Conservation (phyloP, 2,113 vertebrate species). For the Jacana jacana region DNA sequence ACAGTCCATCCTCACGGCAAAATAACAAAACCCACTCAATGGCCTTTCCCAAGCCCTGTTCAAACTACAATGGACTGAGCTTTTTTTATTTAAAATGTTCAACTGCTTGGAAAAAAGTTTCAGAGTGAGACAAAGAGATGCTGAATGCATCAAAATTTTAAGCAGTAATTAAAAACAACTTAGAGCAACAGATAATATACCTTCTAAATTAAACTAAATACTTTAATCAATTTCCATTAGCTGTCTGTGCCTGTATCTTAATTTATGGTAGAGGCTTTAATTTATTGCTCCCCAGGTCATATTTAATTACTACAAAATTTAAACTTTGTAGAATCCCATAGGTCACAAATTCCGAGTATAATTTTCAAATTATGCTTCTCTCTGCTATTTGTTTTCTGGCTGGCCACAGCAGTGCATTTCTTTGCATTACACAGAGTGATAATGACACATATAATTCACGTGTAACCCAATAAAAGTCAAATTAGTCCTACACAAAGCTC, state of each 20-base stretch:
- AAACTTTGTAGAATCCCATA: neutral
- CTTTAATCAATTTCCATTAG: slow-evolving; percentile 28
- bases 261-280: neutral
- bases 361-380: neutral
- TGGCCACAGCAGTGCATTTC: neutral
- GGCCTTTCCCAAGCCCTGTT: neutral
- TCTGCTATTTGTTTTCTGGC: neutral
- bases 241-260: neutral
- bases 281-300: neutral
- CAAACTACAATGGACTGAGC: neutral
- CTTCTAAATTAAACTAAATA: slow-evolving; percentile 12
- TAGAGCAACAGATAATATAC: slow-evolving; percentile 7
- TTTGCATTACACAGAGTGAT: neutral
- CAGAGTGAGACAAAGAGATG: neutral
- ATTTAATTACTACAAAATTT: slow-evolving; percentile 23
- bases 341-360: neutral
- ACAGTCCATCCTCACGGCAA: neutral
- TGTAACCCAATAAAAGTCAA: neutral
- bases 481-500: neutral
- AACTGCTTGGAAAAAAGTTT: neutral
- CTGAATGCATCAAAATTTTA: neutral
- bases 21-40: neutral
- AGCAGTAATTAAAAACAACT: neutral
- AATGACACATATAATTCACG: neutral
- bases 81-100: neutral